Evolutionary conservation across 2,888 invertebrate species (phyloP), one percentile per base, ranked within the genome.

Genomic region (Leptopilina myrica): DNA sequence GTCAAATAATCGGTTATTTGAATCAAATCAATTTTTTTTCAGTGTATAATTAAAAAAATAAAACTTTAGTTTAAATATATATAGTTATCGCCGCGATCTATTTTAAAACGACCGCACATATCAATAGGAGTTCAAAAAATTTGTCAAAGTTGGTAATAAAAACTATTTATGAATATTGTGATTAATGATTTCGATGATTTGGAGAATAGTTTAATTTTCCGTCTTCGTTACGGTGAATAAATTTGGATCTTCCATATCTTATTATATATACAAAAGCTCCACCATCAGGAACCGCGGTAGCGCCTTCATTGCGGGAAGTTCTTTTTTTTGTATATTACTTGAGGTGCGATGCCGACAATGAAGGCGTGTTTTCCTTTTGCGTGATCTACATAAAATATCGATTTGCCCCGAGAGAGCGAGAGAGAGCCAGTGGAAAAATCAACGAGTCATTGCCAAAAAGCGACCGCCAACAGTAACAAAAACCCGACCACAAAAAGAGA

Each of bases 401-500:
- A 76, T 79, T 76, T 64, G 59, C 5, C 40, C 66, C 64, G 20
- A 20, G 20, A 20, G 20, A 20, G 20, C 20, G 20, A 66, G 33
- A 26, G 3, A 2, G 26, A 33, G 2, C 3, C 14, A 76, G 49
- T 12, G 49, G 78, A 66, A 81, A 83, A 81, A 40, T 77, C 79
- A 73, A 4, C 78, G 49, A 76, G 79, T 80, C 81, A 82, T 78
- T 78, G 62, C 40, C 49, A 49, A 40, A 73, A 73, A 33, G 53
- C 26, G 40, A 56, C 64, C 46, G 73, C 46, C 33, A 33, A 33
- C 33, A 33, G 33, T 33, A 33, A 33, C 33, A 33, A 33, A 33
- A 33, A 33, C 33, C 33, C 62, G 43, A 84, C 85, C 82, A 83
- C 84, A 84, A 87, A 87, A 89, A 88, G 86, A 87, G 87, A 88